These are phyloP conservation scores for Merodon equestris DNA, from an alignment of 2,888 invertebrate genomes.

Conservation along the genomic window DNA sequence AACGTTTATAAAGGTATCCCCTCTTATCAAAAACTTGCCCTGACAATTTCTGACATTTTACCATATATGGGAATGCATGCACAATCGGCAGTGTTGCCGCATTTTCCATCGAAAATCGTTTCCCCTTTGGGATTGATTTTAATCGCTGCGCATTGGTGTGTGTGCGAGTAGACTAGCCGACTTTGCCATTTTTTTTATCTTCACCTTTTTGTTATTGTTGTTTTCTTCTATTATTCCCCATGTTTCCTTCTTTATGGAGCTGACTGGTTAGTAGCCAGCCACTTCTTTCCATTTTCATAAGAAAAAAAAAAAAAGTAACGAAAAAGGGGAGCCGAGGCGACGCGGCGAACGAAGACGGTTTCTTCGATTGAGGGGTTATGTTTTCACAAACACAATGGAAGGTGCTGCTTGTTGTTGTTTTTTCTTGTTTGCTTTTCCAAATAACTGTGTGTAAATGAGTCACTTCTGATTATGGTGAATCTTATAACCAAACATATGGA, in stretches of 20 bases:
- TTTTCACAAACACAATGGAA: not conserved
- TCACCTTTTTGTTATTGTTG: not conserved
- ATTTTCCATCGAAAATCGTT: conserved; percentile 63
- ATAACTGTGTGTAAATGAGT: conserved; percentile 58
- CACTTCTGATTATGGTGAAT: conserved; percentile 65
- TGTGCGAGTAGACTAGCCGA: not conserved
- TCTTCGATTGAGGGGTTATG: too few species aligned
- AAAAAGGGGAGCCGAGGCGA: too few species aligned
- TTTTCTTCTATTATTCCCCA: not conserved
- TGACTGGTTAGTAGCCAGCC: too few species aligned
- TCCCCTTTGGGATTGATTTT: conserved; percentile 61
- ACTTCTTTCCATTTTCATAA: too few species aligned
- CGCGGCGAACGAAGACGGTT: too few species aligned
- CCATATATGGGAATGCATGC: conserved; percentile 78
- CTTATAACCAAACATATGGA: conserved; percentile 35
- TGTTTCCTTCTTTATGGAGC: too few species aligned
- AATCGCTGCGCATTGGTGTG: conserved; percentile 21
- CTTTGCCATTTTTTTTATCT: too few species aligned
- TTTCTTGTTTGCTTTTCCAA: conserved; percentile 22
- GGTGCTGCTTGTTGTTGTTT: conserved; percentile 18
- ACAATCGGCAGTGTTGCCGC: conserved; percentile 67
- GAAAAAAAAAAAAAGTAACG: too few species aligned
- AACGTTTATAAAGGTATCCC: conserved; percentile 78
- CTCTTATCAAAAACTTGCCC: conserved; percentile 75
- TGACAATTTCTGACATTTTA: conserved; percentile 76